Base-by-base conservation (phyloP, 1,140 invertebrate species). In the Drosophila gunungcola region DNA sequence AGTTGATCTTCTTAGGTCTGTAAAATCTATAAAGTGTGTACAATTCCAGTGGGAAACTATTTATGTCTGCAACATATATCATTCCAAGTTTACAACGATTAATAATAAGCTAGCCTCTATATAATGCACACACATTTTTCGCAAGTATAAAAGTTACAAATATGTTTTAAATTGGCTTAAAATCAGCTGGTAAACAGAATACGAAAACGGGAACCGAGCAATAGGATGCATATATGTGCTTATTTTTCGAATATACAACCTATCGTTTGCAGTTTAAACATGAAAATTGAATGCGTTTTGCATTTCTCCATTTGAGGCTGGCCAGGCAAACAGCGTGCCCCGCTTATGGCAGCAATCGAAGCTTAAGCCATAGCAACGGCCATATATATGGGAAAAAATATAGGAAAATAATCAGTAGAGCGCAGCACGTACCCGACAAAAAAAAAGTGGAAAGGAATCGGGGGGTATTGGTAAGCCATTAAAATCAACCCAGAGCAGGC, bases 241-340 rank as follows among this genome's bases (percentile, higher is more conserved):
- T 38, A 51, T 53, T 25, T 49, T 69, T 55, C 60, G 39, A 21
- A 48, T 36, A 68, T 27, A 48, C 63, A 76, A 72, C 78, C 63
- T 58, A 52, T 79, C 83, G 78, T 64, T 79, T 56, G 84, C 72
- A 83, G 83, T 64, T 64, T 41, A 34, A 61, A 73, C 60, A 60
- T 64, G 48, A 65, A 84, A 84, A 85, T 84, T 80, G 65, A 84
- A 78, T 78, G 52, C 39, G 45, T 42, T 72, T 58, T 53, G 56
- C 65, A 48, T 34, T 63, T 52, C 61, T 25, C 49, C 58, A 57
- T 46, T 75, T 51, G 45, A 38, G 52, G 48, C 56, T 75, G 52
- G 38, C 38, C 27, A 16, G 10, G 25, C 27, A 27, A 27, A 16
- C 21, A 34, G 45, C 65, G 32, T 52, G 68, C 69, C 11, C 67